Evolutionary conservation across 2,113 vertebrate genomes (phyloP).

Genomic region (Aldabrachelys gigantea): DNA sequence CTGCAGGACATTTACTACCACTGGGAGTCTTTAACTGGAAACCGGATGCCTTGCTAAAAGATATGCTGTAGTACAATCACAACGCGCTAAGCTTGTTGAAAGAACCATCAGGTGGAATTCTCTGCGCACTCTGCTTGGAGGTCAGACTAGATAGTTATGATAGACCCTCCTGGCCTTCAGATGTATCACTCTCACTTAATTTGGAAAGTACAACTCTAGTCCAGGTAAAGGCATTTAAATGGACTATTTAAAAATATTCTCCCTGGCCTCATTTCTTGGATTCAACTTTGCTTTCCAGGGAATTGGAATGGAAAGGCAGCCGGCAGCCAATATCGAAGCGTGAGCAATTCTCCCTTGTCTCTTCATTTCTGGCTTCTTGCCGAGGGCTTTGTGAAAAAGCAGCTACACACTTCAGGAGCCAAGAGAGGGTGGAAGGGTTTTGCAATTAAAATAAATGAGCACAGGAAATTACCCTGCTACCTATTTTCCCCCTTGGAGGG

Average conservation of each 20-base stretch:
- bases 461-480: neutral
- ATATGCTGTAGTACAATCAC: rapidly evolving
- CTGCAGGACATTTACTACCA: neutral
- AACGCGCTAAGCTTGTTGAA: neutral
- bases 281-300: constrained; percentile 36
- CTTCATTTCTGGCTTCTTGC: constrained; percentile 45
- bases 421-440: constrained; percentile 3
- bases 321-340: neutral
- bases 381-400: constrained; percentile 14
- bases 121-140: neutral
- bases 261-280: neutral
- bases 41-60: neutral
- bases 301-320: constrained; percentile 23
- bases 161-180: neutral
- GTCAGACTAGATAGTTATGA: neutral
- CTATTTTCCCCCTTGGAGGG: neutral
- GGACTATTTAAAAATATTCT: neutral
- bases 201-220: neutral
- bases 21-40: neutral
- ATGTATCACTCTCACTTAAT: neutral
- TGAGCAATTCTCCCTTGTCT: constrained; percentile 37
- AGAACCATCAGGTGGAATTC: neutral
- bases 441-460: neutral
- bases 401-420: neutral
- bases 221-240: neutral